Evolutionary conservation across 2,113 vertebrate genomes (phyloP).

Genomic region (Carlito syrichta): DNA sequence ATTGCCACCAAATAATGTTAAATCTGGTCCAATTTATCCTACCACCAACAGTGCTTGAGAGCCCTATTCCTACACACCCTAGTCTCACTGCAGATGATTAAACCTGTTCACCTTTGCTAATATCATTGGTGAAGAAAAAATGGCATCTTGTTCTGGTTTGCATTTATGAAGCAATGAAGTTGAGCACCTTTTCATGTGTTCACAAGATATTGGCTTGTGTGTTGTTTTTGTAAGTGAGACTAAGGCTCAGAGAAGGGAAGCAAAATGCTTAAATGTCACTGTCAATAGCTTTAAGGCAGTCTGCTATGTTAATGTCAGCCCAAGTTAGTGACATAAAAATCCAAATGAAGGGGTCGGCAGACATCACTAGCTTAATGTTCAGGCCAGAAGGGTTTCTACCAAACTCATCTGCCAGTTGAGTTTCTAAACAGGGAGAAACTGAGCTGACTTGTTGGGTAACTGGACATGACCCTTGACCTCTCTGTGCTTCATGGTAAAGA

Average conservation of each 20-base stretch:
- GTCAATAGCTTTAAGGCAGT: not conserved
- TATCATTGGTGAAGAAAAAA: not conserved
- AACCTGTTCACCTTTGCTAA: not conserved
- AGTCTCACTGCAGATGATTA: fast-evolving
- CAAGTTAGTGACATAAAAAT: not conserved
- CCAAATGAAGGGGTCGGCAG: not conserved
- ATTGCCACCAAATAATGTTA: not conserved
- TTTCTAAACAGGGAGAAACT: not conserved
- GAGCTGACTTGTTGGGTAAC: not conserved
- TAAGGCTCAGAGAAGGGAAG: not conserved
- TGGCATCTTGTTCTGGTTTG: not conserved
- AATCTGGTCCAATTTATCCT: not conserved
- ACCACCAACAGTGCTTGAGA: too few relatives aligned
- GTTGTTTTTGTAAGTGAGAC: too few relatives aligned
- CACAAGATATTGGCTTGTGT: not conserved
- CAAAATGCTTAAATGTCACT: too few relatives aligned
- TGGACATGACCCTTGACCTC: not conserved
- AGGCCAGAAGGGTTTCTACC: not conserved
- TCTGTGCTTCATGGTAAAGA: not conserved
- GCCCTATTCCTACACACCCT: not conserved
- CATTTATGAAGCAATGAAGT: not conserved
- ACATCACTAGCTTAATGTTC: not conserved
- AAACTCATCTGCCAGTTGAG: not conserved
- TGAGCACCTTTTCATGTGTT: not conserved
- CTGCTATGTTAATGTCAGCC: not conserved